Base-by-base conservation (phyloP, 1,140 invertebrate species). In the Rhopalosiphum maidis region DNA sequence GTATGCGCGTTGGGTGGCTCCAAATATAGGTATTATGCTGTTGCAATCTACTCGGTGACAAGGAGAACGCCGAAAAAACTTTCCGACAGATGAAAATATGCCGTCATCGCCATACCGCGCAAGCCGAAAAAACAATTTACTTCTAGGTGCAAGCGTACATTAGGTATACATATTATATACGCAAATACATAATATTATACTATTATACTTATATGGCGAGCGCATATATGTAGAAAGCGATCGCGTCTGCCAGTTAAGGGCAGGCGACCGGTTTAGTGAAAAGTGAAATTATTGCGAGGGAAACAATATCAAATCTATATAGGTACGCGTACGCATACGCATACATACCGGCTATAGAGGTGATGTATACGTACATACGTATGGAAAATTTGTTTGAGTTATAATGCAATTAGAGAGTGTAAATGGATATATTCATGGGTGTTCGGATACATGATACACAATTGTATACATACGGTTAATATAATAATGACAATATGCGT, bases 401-500 rank as follows among this genome's bases (percentile, higher is more conserved):
- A 86, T 93, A 93, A 93, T 85, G 91, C 91, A 93, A 93, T 93
- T 93, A 93, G 91, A 93, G 91, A 93, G 91, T 93, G 91, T 93
- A 93, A 93, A 93, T 85, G 82, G 91, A 93, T 92, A 92, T 92
- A 91, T 93, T 43, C 82, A 93, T 86, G 46, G 68, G 77, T 85
- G 91, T 92, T 92, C 82, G 91, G 77, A 54, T 37, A 68, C 55
- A 77, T 41, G 55, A 77, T 91, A 91, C 90, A 92, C 90, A 46
- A 91, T 91, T 77, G 90, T 77, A 77, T 37, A 91, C 43, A 77
- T 46, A 77, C 25, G 60, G 55, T 35, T 48, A 51, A 51, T 83
- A 83, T 92, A 91, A 85, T 83, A 51, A 93, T 43, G 82, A 93
- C 91, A 93, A 93, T 93, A 55, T 41, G 91, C 41, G 46, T 83